Evolutionary conservation across 37 sponge, comb jelly and placozoan genomes (phyloP).

Genomic region (Petrosia ficiformis): DNA sequence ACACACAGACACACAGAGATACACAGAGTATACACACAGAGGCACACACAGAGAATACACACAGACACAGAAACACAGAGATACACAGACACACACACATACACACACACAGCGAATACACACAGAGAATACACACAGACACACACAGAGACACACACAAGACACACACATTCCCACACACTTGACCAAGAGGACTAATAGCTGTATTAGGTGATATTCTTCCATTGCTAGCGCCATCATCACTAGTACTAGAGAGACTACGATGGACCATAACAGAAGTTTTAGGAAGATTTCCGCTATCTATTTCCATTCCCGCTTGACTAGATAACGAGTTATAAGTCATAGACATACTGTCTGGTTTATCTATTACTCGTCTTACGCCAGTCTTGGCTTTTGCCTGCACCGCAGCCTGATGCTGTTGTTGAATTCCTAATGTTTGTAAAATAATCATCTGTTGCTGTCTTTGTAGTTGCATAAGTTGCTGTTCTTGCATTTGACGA

Average conservation of each 20-base stretch:
- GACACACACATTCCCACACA: not conserved
- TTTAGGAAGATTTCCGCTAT: not conserved
- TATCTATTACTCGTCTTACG: not conserved
- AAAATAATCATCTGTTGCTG: constrained; percentile 60
- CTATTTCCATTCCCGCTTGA: not conserved
- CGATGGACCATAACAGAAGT: not conserved
- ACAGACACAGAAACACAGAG: too few species aligned
- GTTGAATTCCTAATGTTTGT: constrained; percentile 19
- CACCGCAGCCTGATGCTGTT: constrained; percentile 8
- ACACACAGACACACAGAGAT: too few species aligned
- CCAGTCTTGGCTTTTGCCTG: not conserved
- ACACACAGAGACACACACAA: too few species aligned
- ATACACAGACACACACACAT: too few species aligned
- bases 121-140: too few species aligned
- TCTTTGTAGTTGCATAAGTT: constrained; percentile 42
- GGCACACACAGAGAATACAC: too few species aligned
- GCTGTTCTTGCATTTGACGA: constrained; percentile 62
- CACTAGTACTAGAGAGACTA: constrained; percentile 45
- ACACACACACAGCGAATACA: too few species aligned
- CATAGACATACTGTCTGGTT: constrained; percentile 2
- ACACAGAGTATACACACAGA: too few species aligned
- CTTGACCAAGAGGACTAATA: constrained; percentile 10
- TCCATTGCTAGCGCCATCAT: constrained; percentile 38
- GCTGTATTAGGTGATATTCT: constrained; percentile 43
- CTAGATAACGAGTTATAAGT: not conserved